Evolutionary conservation across 2,797 vertebrate species (phyloP).

Genomic region (Halcyon smyrnensis): DNA sequence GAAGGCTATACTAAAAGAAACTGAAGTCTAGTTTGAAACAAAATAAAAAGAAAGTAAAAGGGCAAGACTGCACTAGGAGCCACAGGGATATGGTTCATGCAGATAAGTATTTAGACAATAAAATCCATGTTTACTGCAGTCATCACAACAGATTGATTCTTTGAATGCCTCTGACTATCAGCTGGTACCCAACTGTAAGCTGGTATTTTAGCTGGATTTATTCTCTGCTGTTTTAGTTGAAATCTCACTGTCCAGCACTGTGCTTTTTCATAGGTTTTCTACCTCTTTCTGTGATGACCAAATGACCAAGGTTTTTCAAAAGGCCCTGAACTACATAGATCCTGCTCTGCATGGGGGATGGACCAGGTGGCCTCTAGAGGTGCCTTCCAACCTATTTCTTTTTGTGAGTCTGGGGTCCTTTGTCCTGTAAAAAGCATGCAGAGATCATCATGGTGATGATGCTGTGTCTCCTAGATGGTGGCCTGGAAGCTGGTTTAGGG

Average conservation of each 20-base stretch:
- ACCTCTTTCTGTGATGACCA: neutral
- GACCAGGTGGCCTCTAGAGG: neutral
- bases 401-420: neutral
- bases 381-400: neutral
- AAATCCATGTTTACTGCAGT: slow-evolving; percentile 19
- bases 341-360: rapidly evolving
- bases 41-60: slow-evolving; percentile 12
- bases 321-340: neutral
- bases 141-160: neutral
- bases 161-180: neutral
- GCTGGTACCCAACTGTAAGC: neutral
- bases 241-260: neutral
- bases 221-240: neutral
- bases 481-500: neutral
- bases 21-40: neutral
- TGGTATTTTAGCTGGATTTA: neutral
- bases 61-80: neutral
- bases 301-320: neutral
- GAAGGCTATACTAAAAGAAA: neutral
- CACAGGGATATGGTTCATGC: neutral
- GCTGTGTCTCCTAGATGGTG: neutral
- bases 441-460: neutral
- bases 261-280: neutral
- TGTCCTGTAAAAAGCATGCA: neutral
- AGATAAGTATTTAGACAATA: slow-evolving; percentile 1